Evolutionary conservation across 2,113 vertebrate species (phyloP), one percentile per base, ranked within the genome.

Genomic region (Elgaria multicarinata): DNA sequence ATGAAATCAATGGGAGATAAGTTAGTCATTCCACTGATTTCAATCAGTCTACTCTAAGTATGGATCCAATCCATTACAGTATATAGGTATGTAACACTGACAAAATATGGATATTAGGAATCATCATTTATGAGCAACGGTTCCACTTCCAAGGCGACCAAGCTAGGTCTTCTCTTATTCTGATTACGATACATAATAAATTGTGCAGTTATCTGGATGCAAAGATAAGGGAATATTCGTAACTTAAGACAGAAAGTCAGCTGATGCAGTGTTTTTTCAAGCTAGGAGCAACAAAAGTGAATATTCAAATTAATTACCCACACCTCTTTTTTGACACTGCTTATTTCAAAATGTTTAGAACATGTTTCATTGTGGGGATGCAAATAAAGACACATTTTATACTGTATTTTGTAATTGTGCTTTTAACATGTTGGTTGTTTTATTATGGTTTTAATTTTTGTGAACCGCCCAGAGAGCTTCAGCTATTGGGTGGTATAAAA

Each of bases 141-240:
- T 66, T 97, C 94, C 87, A 94, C 96, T 76, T 97, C 97, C 83
- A 92, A 75, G 0, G 86, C 75, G 4, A 91, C 74, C 2, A 66
- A 24, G 3, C 4, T 44, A 5, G 90, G 66, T 39, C 36, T 55
- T 0, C 33, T 14, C 0, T 90, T 88, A 67, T 62, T n/a, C 79
- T 90, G 96, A 91, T 95, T 96, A 5, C 71, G 91, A 50, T 96
- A 96, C 28, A 95, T 76, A 84, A 97, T 53, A 83, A 97, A 97
- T 75, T 97, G 96, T 46, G 75, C 31, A 0, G 94, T 97, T 83
- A 97, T 96, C 97, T 97, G 93, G 5, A 50, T 71, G 24, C 78
- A 92, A 46, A 1, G 87, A 89, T 93, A 92, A 96, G 93, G 92
- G 92, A 87, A 28, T 46, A 90, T 62, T 62, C 72, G 22, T 71